Conservation (phyloP, 2,797 vertebrate species). For the Muraenolepis orangiensis region DNA sequence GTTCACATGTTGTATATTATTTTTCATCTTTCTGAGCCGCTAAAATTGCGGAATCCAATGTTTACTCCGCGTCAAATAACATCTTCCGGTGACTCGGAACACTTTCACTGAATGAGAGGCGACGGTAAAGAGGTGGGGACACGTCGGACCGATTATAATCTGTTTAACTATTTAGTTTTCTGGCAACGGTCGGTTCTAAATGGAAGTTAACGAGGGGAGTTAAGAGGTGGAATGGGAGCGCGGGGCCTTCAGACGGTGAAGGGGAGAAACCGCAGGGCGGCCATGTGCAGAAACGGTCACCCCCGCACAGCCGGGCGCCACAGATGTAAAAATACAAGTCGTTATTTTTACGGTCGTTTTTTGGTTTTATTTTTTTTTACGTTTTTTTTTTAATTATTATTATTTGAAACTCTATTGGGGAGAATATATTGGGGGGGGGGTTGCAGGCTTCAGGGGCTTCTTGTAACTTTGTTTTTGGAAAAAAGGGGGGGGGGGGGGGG, state of each 20-base stretch:
- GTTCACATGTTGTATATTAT: conserved; percentile 17
- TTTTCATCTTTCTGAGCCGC: conserved; percentile 23
- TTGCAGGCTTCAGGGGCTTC: background rate
- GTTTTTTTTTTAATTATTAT: too few species aligned
- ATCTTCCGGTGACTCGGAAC: conserved; percentile 1
- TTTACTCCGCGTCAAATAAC: conserved; percentile 19
- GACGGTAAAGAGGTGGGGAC: conserved; percentile 52
- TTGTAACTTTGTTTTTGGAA: background rate
- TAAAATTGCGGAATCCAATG: conserved; percentile 33
- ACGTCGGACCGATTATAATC: conserved; percentile 51
- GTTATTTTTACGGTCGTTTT: conserved; percentile 33
- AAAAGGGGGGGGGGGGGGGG: background rate
- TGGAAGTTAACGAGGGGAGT: conserved; percentile 67
- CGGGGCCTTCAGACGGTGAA: conserved; percentile 47
- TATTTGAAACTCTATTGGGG: conserved; percentile 48
- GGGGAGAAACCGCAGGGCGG: conserved; percentile 60
- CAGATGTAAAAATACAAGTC: conserved; percentile 63
- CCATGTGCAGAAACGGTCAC: conserved; percentile 66
- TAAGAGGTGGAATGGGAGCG: conserved; percentile 52
- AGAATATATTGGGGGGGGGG: background rate
- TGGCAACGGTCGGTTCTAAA: conserved; percentile 55
- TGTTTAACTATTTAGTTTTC: conserved; percentile 39
- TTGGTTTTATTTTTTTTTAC: conserved; percentile 62
- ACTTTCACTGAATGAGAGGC: conserved; percentile 27
- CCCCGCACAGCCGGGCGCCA: conserved; percentile 50